Evolutionary conservation across 2,113 vertebrate species (phyloP).

Genomic region (Dinomys branickii): DNA sequence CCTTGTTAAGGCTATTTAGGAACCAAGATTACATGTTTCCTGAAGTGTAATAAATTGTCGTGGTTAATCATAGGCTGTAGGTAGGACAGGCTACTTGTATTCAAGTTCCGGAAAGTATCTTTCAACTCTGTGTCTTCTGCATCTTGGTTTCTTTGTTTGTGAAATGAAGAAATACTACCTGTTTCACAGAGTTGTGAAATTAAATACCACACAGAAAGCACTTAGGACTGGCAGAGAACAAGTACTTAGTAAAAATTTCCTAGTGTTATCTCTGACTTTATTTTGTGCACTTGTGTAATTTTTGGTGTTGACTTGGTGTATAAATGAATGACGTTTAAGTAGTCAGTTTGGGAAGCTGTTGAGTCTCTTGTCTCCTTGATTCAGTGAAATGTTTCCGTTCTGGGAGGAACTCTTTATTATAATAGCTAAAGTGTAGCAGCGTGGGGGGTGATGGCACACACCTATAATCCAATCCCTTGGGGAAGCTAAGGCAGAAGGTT

Average conservation of each 20-base stretch:
- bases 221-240: not conserved
- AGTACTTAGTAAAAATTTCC: not conserved
- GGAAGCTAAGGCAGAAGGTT: not conserved
- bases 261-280: not conserved
- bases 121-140: not conserved
- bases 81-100: not conserved
- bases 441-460: not conserved
- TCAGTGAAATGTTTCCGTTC: not conserved
- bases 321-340: not conserved
- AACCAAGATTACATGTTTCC: slow-evolving; percentile 5
- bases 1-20: slow-evolving; percentile 11
- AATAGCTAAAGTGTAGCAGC: not conserved
- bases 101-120: not conserved
- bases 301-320: not conserved
- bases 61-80: not conserved
- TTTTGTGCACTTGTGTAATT: not conserved
- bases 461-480: not conserved
- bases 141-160: not conserved
- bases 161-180: not conserved
- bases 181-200: not conserved
- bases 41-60: not conserved
- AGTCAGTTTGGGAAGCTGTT: not conserved
- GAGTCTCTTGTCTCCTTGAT: not conserved
- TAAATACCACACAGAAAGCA: not conserved
- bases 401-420: not conserved